Percentiles rank a stretch among this genome's conserved stretches.
phyloP scores from a whole-genome alignment of 2,113 vertebrate genomes.

The Apteryx owenii region DNA sequence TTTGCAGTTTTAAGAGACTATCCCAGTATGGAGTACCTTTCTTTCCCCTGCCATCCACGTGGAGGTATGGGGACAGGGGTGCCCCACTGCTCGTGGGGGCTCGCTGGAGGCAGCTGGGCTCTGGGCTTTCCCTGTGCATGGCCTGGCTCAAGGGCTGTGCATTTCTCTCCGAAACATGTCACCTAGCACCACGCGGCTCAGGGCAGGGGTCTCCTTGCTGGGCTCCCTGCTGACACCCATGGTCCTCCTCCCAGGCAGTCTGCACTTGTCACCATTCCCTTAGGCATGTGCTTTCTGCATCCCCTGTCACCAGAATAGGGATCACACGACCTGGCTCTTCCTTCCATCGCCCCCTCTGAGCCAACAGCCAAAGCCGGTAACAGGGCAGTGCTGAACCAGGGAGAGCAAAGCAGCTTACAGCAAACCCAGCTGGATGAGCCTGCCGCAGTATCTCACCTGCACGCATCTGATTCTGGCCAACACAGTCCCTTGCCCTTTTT shows the following conservation, averaged over 20 bases:
- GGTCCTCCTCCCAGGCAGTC: background rate
- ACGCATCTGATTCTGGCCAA: background rate
- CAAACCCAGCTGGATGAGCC: background rate
- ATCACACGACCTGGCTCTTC: background rate
- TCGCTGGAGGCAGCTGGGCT: background rate
- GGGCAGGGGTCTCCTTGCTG: background rate
- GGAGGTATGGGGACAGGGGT: fast-evolving
- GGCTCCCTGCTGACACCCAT: background rate
- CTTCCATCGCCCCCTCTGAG: background rate
- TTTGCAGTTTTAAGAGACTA: background rate
- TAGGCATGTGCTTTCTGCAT: background rate
- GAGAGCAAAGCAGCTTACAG: background rate
- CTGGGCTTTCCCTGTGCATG: background rate
- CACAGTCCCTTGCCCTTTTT: fast-evolving
- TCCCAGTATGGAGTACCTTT: background rate
- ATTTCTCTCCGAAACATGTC: background rate
- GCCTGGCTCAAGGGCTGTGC: background rate
- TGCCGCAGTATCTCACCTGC: background rate
- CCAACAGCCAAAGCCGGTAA: background rate
- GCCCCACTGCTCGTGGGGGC: fast-evolving
- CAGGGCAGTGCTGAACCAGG: background rate
- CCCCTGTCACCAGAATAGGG: background rate
- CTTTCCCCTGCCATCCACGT: background rate
- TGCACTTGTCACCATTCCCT: background rate
- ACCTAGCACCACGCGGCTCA: background rate